These are phyloP conservation scores for Rhaphigaster nebulosa DNA, from an alignment of 2,888 invertebrate genomes.

Conservation along the genomic window DNA sequence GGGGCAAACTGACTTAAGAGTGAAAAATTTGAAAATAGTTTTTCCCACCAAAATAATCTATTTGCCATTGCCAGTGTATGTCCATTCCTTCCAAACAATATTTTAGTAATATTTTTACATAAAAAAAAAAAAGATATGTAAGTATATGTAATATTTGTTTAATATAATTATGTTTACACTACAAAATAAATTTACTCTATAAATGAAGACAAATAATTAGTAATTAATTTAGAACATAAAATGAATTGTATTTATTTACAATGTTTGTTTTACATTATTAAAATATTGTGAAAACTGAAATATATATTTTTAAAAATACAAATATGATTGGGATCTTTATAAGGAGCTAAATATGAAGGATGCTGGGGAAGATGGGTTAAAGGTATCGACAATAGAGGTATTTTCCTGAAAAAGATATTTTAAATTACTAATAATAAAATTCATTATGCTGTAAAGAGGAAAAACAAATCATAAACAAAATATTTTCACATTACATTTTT, in stretches of 20 bases:
- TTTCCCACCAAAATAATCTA: too few relatives aligned
- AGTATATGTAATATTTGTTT: neutral
- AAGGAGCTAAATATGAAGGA: conserved; percentile 33
- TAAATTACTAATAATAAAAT: neutral
- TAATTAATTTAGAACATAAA: conserved; percentile 10
- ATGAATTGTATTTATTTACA: conserved; percentile 9
- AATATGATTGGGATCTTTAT: neutral
- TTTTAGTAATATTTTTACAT: too few relatives aligned
- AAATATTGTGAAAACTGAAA: neutral
- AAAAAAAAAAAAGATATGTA: too few relatives aligned
- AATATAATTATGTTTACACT: neutral
- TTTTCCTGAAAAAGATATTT: conserved; percentile 14
- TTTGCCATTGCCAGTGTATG: too few relatives aligned
- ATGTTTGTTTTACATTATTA: conserved; percentile 1
- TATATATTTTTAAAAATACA: neutral
- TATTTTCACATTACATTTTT: neutral
- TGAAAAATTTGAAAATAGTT: too few relatives aligned
- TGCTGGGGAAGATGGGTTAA: conserved; percentile 29
- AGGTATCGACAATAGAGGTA: conserved; percentile 24
- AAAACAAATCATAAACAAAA: neutral
- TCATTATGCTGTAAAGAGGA: neutral
- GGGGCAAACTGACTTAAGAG: too few relatives aligned
- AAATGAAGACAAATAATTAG: neutral
- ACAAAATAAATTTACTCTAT: conserved; percentile 14
- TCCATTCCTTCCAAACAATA: too few relatives aligned